Evolutionary conservation across 2,888 invertebrate species (phyloP).

Genomic region (Leucoptera coffeella): DNA sequence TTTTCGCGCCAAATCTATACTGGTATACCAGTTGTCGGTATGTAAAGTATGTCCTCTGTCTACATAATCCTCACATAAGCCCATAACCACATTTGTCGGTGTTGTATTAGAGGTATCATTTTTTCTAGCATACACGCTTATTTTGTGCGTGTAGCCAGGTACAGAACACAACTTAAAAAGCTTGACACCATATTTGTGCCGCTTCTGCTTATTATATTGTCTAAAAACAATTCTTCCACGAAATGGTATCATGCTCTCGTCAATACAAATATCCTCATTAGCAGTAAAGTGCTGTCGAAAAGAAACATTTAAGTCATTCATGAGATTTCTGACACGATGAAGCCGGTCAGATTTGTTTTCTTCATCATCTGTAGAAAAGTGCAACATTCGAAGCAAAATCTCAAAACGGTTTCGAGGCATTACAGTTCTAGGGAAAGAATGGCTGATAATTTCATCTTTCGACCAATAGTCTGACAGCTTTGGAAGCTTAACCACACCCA

Average conservation of each 20-base stretch:
- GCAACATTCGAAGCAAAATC: not conserved
- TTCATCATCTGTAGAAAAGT: not conserved
- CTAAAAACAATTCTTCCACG: slow-evolving; percentile 3
- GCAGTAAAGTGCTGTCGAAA: slow-evolving; percentile 1
- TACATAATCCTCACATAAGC: slow-evolving; percentile 7
- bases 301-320: not conserved
- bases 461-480: not conserved
- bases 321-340: not conserved
- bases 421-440: slow-evolving; percentile 1
- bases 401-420: slow-evolving; percentile 1
- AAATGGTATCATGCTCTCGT: slow-evolving; percentile 2
- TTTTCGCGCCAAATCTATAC: slow-evolving; percentile 7
- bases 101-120: slow-evolving; percentile 2
- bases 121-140: not conserved
- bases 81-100: slow-evolving; percentile 7
- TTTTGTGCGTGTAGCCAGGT: slow-evolving; percentile 8
- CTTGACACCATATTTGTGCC: slow-evolving; percentile 10
- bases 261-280: slow-evolving; percentile 1
- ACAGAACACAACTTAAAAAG: slow-evolving; percentile 11
- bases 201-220: slow-evolving; percentile 10
- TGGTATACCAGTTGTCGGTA: slow-evolving; percentile 10
- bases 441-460: not conserved
- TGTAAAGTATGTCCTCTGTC: slow-evolving; percentile 8
- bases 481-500: slow-evolving; percentile 1
- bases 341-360: not conserved